Percentiles rank a stretch among this genome's conserved stretches.
Conservation (phyloP, 2,797 vertebrate genomes). For the Oophaga sylvatica region DNA sequence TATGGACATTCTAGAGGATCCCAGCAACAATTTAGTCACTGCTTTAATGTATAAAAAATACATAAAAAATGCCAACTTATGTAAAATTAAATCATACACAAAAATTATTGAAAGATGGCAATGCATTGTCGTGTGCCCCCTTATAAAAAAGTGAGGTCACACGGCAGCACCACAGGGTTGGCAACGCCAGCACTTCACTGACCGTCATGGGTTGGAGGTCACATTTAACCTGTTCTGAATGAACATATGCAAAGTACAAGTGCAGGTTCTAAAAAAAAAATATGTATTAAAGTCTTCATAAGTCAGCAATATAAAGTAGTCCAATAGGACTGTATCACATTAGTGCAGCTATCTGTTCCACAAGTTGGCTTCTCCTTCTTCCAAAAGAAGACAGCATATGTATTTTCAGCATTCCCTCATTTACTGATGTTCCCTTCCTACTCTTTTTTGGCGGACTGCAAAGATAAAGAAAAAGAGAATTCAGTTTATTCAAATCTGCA, state of each 20-base stretch:
- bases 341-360: constrained; percentile 38
- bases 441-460: constrained; percentile 54
- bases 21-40: background rate
- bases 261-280: constrained; percentile 24
- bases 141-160: constrained; percentile 15
- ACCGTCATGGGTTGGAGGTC: constrained; percentile 30
- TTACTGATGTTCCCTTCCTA: constrained; percentile 57
- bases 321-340: constrained; percentile 3
- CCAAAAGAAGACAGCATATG: background rate
- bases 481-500: background rate
- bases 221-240: constrained; percentile 25
- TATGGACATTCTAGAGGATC: background rate
- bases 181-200: constrained; percentile 26
- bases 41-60: background rate
- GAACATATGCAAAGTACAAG: constrained; percentile 26
- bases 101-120: constrained; percentile 3
- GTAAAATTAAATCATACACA: background rate
- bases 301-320: constrained; percentile 39
- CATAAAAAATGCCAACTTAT: background rate
- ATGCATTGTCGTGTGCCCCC: background rate
- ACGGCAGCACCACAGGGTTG: constrained; percentile 44
- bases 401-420: background rate
- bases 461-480: background rate
- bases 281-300: constrained; percentile 28
- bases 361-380: constrained; percentile 1